These are phyloP conservation scores for Halcyon badia DNA, from an alignment of 2,797 vertebrate species.

Conservation along the genomic window DNA sequence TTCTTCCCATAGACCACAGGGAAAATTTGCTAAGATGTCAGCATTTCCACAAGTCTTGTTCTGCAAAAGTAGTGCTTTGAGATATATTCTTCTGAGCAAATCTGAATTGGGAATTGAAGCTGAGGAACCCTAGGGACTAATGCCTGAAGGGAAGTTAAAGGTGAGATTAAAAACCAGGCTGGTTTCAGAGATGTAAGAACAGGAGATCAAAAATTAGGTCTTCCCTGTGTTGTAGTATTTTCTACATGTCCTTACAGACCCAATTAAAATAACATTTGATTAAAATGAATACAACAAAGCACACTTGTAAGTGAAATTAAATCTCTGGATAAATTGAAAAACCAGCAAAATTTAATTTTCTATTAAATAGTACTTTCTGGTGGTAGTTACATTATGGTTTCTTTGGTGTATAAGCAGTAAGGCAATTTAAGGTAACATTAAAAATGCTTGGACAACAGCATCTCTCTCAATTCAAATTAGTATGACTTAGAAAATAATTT, in stretches of 20 bases:
- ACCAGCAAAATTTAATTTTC: constrained; percentile 55
- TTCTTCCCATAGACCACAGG: not conserved
- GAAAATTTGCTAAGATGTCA: not conserved
- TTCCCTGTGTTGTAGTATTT: constrained; percentile 13
- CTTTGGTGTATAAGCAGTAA: constrained; percentile 32
- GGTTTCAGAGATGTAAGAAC: constrained; percentile 22
- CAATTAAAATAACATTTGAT: constrained; percentile 72
- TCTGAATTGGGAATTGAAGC: not conserved
- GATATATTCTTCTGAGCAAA: not conserved
- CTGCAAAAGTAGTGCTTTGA: constrained; percentile 24
- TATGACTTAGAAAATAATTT: constrained; percentile 17
- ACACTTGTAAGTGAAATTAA: not conserved
- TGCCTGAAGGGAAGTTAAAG: constrained; percentile 45
- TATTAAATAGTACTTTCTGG: constrained; percentile 41
- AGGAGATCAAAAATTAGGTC: constrained; percentile 53
- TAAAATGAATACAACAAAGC: constrained; percentile 54
- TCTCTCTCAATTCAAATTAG: constrained; percentile 26
- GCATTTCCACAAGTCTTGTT: not conserved
- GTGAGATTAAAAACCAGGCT: constrained; percentile 8
- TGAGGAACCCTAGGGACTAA: not conserved
- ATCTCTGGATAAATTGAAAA: constrained; percentile 61
- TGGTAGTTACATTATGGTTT: constrained; percentile 35
- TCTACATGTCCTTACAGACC: constrained; percentile 60
- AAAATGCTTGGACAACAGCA: not conserved
- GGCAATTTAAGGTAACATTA: constrained; percentile 34